Percentiles rank a stretch among this genome's conserved stretches.
Conservation (phyloP, 92 coral and sea anemone species). For the Meandrina meandrites region DNA sequence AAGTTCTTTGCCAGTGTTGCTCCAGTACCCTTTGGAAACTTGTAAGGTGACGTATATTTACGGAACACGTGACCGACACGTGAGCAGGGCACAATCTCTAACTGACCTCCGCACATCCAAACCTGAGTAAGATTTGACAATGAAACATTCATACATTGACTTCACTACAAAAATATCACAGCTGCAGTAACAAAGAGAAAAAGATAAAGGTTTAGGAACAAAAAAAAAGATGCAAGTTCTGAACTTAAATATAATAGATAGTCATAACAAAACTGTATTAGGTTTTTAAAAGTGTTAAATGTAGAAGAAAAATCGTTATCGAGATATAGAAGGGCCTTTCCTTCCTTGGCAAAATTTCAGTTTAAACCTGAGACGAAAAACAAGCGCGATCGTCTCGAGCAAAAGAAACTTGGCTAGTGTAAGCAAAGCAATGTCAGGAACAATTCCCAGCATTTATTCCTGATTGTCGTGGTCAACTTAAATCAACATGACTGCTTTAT, state of each 20-base stretch:
- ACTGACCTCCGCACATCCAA: slow-evolving; percentile 93
- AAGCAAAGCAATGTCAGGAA: no score
- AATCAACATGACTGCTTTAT: no score
- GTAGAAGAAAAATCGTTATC: no score
- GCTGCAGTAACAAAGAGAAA: background rate
- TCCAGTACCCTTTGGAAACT: slow-evolving; percentile 83
- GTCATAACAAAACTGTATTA: no score
- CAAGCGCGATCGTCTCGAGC: background rate
- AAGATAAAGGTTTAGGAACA: no score
- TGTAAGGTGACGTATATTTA: slow-evolving; percentile 85
- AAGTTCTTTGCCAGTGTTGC: slow-evolving; percentile 82
- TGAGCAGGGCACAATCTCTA: slow-evolving; percentile 88
- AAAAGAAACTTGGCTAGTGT: background rate
- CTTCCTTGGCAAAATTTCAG: no score
- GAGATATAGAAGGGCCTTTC: no score
- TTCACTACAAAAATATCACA: background rate
- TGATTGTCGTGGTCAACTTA: background rate
- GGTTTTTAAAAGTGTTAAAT: no score
- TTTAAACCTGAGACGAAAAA: no score
- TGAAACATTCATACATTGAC: background rate
- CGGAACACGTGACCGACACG: slow-evolving; percentile 96
- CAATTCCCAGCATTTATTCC: background rate
- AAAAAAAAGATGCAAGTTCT: no score
- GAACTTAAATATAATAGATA: background rate
- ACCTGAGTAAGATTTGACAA: slow-evolving; percentile 41